Percentiles rank a stretch among this genome's conserved stretches.
phyloP scores from a whole-genome alignment of 23 tunicate species.

The Diplosoma virens region DNA sequence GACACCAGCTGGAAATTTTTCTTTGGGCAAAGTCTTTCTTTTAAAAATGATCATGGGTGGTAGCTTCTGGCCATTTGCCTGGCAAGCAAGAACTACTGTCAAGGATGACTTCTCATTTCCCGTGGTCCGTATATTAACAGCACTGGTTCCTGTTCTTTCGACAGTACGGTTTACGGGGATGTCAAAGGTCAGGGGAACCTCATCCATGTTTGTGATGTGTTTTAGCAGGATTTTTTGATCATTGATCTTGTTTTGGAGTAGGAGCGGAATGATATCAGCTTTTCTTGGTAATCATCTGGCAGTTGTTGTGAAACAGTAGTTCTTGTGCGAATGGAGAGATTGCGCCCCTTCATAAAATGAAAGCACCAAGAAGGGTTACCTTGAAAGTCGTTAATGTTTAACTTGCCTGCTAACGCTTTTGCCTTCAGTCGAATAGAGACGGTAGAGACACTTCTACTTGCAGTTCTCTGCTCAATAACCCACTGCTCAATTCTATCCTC shows the following conservation, averaged over 20 bases:
- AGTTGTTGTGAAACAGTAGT: constrained; percentile 54
- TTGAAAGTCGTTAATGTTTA: constrained; percentile 43
- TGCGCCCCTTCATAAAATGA: constrained; percentile 54
- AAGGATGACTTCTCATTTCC: constrained; percentile 55
- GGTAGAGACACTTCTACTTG: constrained; percentile 42
- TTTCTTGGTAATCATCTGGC: constrained; percentile 55
- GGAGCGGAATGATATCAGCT: constrained; percentile 41
- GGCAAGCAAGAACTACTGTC: constrained; percentile 56
- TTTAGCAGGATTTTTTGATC: constrained; percentile 45
- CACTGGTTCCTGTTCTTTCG: constrained; percentile 46
- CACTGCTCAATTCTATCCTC: constrained; percentile 54
- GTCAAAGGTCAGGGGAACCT: constrained; percentile 70
- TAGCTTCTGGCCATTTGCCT: constrained; percentile 48
- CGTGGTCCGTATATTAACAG: constrained; percentile 54
- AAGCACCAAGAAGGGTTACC: constrained; percentile 58
- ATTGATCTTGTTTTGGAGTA: constrained; percentile 45
- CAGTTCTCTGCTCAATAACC: constrained; percentile 50
- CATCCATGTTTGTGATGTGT: constrained; percentile 58
- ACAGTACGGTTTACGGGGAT: constrained; percentile 50
- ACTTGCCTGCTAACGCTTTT: constrained; percentile 42
- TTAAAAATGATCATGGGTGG: constrained; percentile 52
- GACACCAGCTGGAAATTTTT: constrained; percentile 55
- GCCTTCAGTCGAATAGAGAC: constrained; percentile 57
- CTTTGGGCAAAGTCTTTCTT: constrained; percentile 45
- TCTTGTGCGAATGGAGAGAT: constrained; percentile 54